phyloP scores from a whole-genome alignment of 2,888 invertebrate species.

The Nebria salina region DNA sequence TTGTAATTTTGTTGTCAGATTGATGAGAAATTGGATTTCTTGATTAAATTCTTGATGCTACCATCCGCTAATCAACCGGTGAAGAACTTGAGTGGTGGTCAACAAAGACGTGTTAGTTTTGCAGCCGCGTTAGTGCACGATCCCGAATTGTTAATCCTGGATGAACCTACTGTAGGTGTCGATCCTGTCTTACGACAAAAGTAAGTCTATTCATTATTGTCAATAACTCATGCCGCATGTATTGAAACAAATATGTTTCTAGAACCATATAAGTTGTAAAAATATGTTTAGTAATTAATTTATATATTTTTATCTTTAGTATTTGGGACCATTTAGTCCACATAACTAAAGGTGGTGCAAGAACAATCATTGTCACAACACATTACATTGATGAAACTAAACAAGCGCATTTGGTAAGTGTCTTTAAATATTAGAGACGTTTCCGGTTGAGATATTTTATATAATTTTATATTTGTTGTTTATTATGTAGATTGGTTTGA shows the following conservation, averaged over 20 bases:
- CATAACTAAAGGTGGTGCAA: constrained; percentile 73
- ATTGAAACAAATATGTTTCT: not conserved
- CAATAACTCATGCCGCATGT: no score
- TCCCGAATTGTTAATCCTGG: constrained; percentile 84
- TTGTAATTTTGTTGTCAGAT: constrained; percentile 54
- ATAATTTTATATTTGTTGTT: constrained; percentile 25
- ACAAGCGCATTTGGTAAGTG: constrained; percentile 76
- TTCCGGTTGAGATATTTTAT: not conserved
- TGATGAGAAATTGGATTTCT: constrained; percentile 76
- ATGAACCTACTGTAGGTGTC: constrained; percentile 89
- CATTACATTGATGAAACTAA: constrained; percentile 84
- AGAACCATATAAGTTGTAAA: not conserved
- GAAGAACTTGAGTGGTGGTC: constrained; percentile 84
- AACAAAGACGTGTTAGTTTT: constrained; percentile 83
- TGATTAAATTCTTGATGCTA: constrained; percentile 69
- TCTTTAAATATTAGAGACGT: not conserved
- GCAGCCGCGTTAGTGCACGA: constrained; percentile 84
- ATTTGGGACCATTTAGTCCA: constrained; percentile 83
- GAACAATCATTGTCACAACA: constrained; percentile 81
- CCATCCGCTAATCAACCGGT: constrained; percentile 60
- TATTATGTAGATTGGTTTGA: constrained; percentile 73
- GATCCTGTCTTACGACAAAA: constrained; percentile 82
- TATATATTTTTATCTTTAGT: constrained; percentile 52
- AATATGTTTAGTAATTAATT: not conserved
- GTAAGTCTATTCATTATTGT: constrained; percentile 36